Base-by-base conservation (phyloP, 2,113 vertebrate species). In the Malurus melanocephalus region DNA sequence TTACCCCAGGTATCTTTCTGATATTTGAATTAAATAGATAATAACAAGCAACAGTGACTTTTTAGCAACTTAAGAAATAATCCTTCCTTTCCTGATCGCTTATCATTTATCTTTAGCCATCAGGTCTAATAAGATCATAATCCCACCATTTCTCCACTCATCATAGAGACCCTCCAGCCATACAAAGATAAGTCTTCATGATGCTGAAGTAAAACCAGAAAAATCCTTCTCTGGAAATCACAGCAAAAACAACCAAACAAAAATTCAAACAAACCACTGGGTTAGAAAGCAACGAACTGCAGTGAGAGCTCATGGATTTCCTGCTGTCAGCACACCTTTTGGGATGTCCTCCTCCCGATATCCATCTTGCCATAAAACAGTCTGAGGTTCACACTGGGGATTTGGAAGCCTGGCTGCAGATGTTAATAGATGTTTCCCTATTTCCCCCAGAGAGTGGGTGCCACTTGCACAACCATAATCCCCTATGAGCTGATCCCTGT, bases 11-110 rank as follows among this genome's bases (percentile, higher is more conserved):
- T 69, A 22, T 56, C 71, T 81, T 86, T 78, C 71, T 6, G 9
- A 15, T 84, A 45, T 82, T 91, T 93, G 48, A 87, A 73, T 93
- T 76, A 93, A 93, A 81, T 16, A 86, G 49, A 62, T 42, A 24
- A 73, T 88, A 92, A 88, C 42, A 88, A 84, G 55, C 26, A 88
- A 81, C 55, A 49, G 42, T 0, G 0, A 84, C 32, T 81, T 90
- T 75, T 69, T 46, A 53, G 66, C 77, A 84, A 48, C 77, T 79
- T 67, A 86, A 82, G 80, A 45, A 91, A 71, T 48, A 93, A 91
- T 80, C 48, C 56, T 76, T 69, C 43, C 24, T 69, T 66, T 93
- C 71, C 83, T 51, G 24, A 78, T 84, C 57, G 46, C 30, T 86
- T 78, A 73, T 88, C 38, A 78, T 89, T 77, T 77, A 42, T 78